Base-by-base conservation (phyloP, 1,140 invertebrate species). In the Eupristina koningsbergeri region DNA sequence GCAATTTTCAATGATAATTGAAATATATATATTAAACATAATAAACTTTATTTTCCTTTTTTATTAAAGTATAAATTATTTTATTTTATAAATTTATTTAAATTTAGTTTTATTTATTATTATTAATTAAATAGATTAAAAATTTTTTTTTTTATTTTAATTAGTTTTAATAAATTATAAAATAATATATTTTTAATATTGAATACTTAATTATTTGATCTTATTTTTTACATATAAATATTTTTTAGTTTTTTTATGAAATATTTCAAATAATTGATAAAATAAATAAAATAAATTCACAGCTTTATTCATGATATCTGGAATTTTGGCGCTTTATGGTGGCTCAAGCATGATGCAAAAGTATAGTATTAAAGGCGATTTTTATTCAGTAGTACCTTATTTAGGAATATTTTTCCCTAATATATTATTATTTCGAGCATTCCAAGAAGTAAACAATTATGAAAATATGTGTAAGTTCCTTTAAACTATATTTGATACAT, bases 391-490 rank as follows among this genome's bases (percentile, higher is more conserved):
- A 61, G 86, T 87, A 29, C 87, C 88, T 50, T 84, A 86, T n/a
- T 13, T 88, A 78, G 88, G 88, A 77, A 88, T 89, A 22, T 83
- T 89, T 67, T 89, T 89, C 75, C 88, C 88, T 26, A 89, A 88
- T 67, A 88, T 89, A 69, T 69, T 89, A 17, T 53, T 89, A 63
- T 87, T 86, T 29, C 63, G 87, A 84, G 77, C 86, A 17, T 86
- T 87, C 29, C 86, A 88, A 86, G 88, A 89, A 86, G 87, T 88
- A 26, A 87, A 88, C 78, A 86, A 80, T 84, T 89, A 89, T 76
- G 88, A 89, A 86, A 80, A 36, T 19, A 87, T 87, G 86, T 83
- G 88, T 89, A 86, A 87, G 84, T 86, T 78, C 36, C 41, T 41
- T 69, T 41, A 2, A 75, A 45, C 19, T 53, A 61, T 58, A 31